Evolutionary conservation across 2,888 invertebrate species (phyloP), one percentile per base, ranked within the genome.

Genomic region (Clistopyga incitator): DNA sequence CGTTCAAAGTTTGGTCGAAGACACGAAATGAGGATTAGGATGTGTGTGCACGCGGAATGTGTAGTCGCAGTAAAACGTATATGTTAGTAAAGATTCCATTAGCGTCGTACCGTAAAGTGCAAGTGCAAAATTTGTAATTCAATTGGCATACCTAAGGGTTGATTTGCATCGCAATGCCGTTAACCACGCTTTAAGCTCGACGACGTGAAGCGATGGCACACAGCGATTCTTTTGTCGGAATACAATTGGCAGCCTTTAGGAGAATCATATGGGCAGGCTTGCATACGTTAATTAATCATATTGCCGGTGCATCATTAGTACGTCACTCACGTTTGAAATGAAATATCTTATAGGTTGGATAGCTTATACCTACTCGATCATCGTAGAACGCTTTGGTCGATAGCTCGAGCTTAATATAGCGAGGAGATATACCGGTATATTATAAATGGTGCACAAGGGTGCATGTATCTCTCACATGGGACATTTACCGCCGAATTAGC

Each of bases 81-180:
- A 70, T 34, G 75, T 75, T 64, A 20, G 50, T 72, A 71, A 79
- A 77, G 76, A 76, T 72, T 83, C 83, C 83, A 83, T 83, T 83
- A 83, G 83, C 70, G 61, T 67, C 76, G 79, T 67, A 13, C 52
- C 25, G 65, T 47, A 67, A 52, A 77, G 71, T 83, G 70, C 75
- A 65, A 71, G 75, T 70, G 76, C 72, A 47, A 67, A 83, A 83
- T 83, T 83, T 79, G 72, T 77, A 77, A 83, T 79, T 83, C 83
- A 83, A 83, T 79, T 76, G 45, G 76, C 29, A 76, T 71, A 67
- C 11, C 61, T 64, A 71, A 67, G 79, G 75, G 82, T 79, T 76
- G 78, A 79, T 79, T 76, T 83, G 79, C 76, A 79, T 83, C 68
- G 74, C 65, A 65, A 79, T 65, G 65, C 64, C 42, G 70, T 75